A percentile compares a stretch with the other conserved stretches of the same genome.
These are phyloP conservation scores for Horisme vitalbata DNA, from an alignment of 2,888 invertebrate species.

Conservation along the genomic window DNA sequence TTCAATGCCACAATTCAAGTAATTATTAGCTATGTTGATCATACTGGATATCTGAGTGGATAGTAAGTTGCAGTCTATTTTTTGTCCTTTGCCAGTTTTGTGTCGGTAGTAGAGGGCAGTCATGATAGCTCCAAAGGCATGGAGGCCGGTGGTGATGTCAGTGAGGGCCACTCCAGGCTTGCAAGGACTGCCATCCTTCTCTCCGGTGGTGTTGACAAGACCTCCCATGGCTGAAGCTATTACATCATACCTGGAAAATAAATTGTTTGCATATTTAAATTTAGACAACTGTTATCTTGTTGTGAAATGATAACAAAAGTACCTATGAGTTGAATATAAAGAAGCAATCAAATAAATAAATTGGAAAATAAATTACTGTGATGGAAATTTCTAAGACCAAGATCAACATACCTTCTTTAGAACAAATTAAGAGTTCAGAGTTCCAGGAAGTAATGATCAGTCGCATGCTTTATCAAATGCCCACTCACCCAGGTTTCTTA, in stretches of 20 bases:
- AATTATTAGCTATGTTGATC: slow-evolving; percentile 95
- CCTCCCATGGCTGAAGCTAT: slow-evolving; percentile 97
- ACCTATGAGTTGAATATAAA: too few relatives aligned
- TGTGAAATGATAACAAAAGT: too few relatives aligned
- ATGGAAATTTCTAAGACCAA: too few relatives aligned
- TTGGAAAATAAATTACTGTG: too few relatives aligned
- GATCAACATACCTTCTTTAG: too few relatives aligned
- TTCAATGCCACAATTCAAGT: slow-evolving; percentile 92
- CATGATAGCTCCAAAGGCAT: slow-evolving; percentile 96
- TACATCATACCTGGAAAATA: slow-evolving; percentile 92
- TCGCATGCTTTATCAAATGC: not conserved
- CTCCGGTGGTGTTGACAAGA: slow-evolving; percentile 94
- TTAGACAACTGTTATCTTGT: too few relatives aligned
- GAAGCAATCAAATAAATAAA: too few relatives aligned
- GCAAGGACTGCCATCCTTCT: slow-evolving; percentile 90
- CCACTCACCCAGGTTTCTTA: slow-evolving; percentile 87
- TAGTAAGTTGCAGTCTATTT: slow-evolving; percentile 96
- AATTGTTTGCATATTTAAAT: too few relatives aligned
- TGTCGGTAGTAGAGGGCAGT: slow-evolving; percentile 92
- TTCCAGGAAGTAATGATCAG: too few relatives aligned
- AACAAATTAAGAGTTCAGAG: too few relatives aligned
- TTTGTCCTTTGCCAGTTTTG: slow-evolving; percentile 92
- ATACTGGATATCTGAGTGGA: slow-evolving; percentile 95
- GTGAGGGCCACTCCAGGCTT: slow-evolving; percentile 97
- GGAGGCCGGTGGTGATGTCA: slow-evolving; percentile 96